These are phyloP conservation scores for Sogatella furcifera DNA, from an alignment of 1,140 invertebrate species.

Conservation along the genomic window DNA sequence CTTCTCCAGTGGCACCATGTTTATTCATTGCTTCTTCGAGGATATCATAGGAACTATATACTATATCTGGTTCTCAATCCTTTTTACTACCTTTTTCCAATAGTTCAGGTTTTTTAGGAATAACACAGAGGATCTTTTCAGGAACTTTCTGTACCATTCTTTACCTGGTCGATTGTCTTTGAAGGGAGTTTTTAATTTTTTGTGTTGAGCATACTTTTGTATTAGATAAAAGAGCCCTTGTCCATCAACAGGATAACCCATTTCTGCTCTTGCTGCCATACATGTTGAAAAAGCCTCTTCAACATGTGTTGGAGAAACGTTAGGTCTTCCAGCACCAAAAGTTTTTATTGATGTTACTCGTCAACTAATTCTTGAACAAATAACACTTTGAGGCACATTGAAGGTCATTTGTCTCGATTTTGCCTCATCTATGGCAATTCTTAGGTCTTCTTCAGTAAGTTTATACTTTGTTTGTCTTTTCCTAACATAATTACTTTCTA, in stretches of 20 bases:
- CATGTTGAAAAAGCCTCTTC: conserved; percentile 23
- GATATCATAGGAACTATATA: conserved; percentile 1
- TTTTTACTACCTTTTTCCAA: conserved; percentile 7
- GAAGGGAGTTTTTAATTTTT: conserved; percentile 28
- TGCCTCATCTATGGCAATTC: conserved; percentile 19
- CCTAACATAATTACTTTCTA: neutral
- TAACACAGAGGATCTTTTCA: conserved; percentile 25
- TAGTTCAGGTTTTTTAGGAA: conserved; percentile 28
- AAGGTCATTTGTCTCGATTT: conserved; percentile 16
- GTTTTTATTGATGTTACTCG: conserved; percentile 20
- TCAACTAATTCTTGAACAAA: conserved; percentile 20
- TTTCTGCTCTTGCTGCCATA: conserved; percentile 27
- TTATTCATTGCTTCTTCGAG: neutral
- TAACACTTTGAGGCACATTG: conserved; percentile 16
- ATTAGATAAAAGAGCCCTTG: conserved; percentile 26
- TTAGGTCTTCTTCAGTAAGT: conserved; percentile 18
- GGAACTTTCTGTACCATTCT: conserved; percentile 31
- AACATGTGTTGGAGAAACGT: conserved; percentile 20
- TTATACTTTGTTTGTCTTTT: conserved; percentile 12
- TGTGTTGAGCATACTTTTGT: conserved; percentile 25
- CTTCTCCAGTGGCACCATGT: neutral
- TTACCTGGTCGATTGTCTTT: conserved; percentile 30
- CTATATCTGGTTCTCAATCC: neutral
- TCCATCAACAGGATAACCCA: conserved; percentile 28
- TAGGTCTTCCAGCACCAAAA: conserved; percentile 20